Conservation (phyloP, 2,888 invertebrate species). For the Acleris laterana region DNA sequence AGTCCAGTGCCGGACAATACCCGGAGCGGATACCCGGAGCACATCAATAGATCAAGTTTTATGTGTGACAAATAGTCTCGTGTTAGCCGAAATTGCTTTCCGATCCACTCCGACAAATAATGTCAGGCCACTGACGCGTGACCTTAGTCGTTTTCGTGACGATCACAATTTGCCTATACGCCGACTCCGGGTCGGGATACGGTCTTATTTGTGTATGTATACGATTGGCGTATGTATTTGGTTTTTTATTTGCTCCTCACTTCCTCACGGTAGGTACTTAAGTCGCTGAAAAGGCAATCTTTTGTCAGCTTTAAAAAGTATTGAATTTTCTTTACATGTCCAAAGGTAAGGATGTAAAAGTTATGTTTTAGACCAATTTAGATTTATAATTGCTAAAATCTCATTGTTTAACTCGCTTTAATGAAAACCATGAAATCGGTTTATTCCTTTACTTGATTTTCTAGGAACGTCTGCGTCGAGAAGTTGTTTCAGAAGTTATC, state of each 20-base stretch:
- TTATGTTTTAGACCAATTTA: no score
- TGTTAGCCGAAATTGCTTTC: slow-evolving; percentile 81
- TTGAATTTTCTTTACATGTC: slow-evolving; percentile 1
- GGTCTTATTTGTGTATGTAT: slow-evolving; percentile 65
- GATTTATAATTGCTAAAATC: no score
- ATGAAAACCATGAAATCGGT: neutral
- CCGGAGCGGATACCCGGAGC: slow-evolving; percentile 61
- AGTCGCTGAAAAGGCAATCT: slow-evolving; percentile 49
- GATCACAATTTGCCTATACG: slow-evolving; percentile 72
- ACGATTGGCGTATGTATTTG: slow-evolving; percentile 57
- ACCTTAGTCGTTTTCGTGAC: slow-evolving; percentile 72
- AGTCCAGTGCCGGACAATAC: slow-evolving; percentile 43
- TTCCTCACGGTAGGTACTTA: slow-evolving; percentile 50
- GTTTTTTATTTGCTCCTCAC: slow-evolving; percentile 58
- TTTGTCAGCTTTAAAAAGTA: slow-evolving; percentile 41
- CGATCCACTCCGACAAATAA: slow-evolving; percentile 82
- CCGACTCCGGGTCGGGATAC: slow-evolving; percentile 55
- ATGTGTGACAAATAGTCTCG: slow-evolving; percentile 82
- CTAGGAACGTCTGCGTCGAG: neutral
- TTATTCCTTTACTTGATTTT: neutral
- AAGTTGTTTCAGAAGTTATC: slow-evolving; percentile 4
- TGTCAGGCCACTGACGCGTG: slow-evolving; percentile 76
- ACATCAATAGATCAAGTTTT: slow-evolving; percentile 76
- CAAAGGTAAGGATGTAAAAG: no score
- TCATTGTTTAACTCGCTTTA: no score